Percentiles rank a stretch among this genome's conserved stretches.
Conservation (phyloP, 2,113 vertebrate genomes). For the Tupaia chinensis region DNA sequence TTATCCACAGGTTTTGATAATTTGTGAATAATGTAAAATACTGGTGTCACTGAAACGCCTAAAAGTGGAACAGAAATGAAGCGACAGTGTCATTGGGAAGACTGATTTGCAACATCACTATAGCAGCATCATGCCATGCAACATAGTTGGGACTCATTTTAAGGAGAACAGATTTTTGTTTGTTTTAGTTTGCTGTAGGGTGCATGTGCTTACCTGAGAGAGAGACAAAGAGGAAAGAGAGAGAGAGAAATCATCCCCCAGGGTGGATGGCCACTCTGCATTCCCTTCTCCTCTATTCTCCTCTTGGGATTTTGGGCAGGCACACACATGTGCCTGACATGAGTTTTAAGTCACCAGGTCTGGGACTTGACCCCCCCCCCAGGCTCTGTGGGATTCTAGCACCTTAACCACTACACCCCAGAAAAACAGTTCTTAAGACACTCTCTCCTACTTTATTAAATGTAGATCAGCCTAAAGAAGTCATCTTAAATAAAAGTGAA, state of each 20-base stretch:
- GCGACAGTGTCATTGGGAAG: neutral
- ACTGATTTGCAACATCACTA: neutral
- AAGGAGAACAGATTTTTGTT: neutral
- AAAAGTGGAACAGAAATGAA: neutral
- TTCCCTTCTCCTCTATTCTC: no score
- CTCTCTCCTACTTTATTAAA: slow-evolving; percentile 24
- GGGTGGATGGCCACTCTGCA: no score
- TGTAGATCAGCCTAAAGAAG: slow-evolving; percentile 19
- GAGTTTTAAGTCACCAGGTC: no score
- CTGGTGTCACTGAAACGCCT: neutral
- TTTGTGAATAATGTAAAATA: slow-evolving; percentile 13
- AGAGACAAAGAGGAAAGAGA: no score
- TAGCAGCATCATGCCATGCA: neutral
- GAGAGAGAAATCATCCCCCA: no score
- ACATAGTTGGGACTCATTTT: neutral
- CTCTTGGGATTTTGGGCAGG: no score
- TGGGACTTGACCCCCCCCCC: no score
- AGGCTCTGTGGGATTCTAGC: no score
- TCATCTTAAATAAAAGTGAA: neutral
- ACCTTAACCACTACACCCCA: no score
- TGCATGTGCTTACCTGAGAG: no score
- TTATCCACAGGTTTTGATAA: slow-evolving; percentile 48
- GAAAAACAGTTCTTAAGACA: slow-evolving; percentile 1
- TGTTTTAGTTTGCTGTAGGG: no score
- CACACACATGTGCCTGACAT: no score